Evolutionary conservation across 1,140 invertebrate genomes (phyloP), one percentile per base, ranked within the genome.

Genomic region (Nymphalis io): DNA sequence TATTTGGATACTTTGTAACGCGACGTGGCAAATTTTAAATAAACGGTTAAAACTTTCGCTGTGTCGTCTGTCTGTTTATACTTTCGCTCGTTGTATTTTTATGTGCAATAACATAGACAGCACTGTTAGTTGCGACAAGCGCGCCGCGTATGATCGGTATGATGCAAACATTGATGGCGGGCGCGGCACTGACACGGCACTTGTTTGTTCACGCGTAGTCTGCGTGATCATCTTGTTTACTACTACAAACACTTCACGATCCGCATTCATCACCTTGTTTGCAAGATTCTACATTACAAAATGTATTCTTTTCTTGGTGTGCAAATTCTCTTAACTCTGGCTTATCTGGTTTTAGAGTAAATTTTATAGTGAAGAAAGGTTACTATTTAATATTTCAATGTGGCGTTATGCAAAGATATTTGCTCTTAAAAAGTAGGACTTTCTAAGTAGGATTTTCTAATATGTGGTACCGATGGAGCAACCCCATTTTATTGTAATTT

Each of bases 161-260:
- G 81, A 80, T 81, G 80, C 77, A 80, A 81, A 81, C 78, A 77
- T 21, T 63, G 77, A 69, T 64, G 73, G 79, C 78, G 77, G 73
- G 72, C 76, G 75, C 78, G 80, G 74, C 78, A 77, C 78, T 79
- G 82, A 79, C 84, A 80, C 73, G 73, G 63, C 83, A 88, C 85
- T 91, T 91, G 86, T 91, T 91, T 91, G 87, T 91, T 88, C 89
- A 91, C 87, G 89, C 89, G 85, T 79, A 72, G 79, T 59, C 82
- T 75, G 81, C 89, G 84, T 91, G 89, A 83, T 78, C 82, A 82
- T 71, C 88, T 90, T 90, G 85, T 90, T 89, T 89, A 90, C 83
- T 76, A 88, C 76, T 82, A 79, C 77, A 75, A 75, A 77, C 76
- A 78, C 73, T 76, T 81, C 76, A 80, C 77, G 78, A 82, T 82